Conservation (phyloP, 2,888 invertebrate genomes). For the Cenopis cana region DNA sequence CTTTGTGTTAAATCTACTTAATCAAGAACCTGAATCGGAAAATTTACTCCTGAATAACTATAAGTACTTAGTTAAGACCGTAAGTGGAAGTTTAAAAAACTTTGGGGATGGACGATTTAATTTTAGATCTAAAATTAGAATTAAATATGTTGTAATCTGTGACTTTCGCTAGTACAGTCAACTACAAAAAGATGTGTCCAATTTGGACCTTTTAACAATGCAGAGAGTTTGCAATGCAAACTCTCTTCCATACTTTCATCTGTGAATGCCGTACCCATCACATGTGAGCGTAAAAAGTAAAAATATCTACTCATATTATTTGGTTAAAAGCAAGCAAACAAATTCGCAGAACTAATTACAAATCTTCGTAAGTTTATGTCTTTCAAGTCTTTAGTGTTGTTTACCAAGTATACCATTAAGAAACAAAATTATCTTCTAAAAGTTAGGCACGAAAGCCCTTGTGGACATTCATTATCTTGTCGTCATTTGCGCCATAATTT, state of each 20-base stretch:
- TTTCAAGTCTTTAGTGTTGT: neutral
- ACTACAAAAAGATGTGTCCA: no score
- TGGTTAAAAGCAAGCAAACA: no score
- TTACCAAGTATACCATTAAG: constrained; percentile 8
- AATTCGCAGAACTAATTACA: neutral
- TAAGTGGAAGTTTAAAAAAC: constrained; percentile 6
- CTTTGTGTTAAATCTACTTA: constrained; percentile 20
- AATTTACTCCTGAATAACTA: neutral
- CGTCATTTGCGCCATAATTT: constrained; percentile 32
- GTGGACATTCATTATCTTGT: constrained; percentile 41
- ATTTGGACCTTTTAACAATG: no score
- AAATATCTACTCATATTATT: no score
- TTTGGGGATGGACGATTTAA: neutral
- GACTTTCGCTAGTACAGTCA: no score
- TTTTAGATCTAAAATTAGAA: neutral
- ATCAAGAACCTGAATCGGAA: constrained; percentile 9
- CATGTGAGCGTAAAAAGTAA: no score
- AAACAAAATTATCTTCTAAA: constrained; percentile 25
- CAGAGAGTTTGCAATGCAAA: no score
- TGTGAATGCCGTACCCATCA: no score
- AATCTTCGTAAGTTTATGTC: neutral
- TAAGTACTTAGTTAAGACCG: neutral
- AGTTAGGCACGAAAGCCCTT: constrained; percentile 22
- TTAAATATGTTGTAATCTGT: neutral
- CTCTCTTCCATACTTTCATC: no score